Evolutionary conservation across 1,140 invertebrate species (phyloP).

Genomic region (Coptotermes formosanus): DNA sequence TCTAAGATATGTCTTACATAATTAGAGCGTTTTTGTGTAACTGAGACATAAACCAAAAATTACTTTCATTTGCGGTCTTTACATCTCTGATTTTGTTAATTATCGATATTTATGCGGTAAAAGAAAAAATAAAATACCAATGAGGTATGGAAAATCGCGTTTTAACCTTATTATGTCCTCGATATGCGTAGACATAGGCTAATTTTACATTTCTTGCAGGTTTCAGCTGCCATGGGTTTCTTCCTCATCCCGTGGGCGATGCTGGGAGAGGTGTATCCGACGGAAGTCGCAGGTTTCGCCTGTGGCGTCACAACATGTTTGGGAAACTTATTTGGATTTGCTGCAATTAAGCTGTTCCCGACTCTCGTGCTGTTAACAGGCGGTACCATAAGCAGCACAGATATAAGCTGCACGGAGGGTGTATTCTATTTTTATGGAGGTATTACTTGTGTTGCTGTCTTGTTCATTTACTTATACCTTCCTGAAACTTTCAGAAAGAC

Average conservation of each 20-base stretch:
- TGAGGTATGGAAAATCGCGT: too few relatives aligned
- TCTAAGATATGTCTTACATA: too few relatives aligned
- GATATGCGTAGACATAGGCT: too few relatives aligned
- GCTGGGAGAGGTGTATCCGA: neutral
- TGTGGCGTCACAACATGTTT: neutral
- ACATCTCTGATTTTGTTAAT: too few relatives aligned
- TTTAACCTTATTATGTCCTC: too few relatives aligned
- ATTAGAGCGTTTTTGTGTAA: too few relatives aligned
- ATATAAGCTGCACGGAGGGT: neutral
- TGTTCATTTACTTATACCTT: neutral
- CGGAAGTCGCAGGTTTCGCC: neutral
- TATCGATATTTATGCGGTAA: too few relatives aligned
- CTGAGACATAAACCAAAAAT: too few relatives aligned
- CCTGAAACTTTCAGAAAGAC: neutral
- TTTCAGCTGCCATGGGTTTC: neutral
- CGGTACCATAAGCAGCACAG: neutral
- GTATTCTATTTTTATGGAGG: neutral
- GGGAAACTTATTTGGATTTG: neutral
- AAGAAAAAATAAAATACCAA: too few relatives aligned
- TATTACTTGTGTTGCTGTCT: neutral
- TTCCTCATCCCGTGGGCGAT: neutral
- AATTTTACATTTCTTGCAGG: neutral
- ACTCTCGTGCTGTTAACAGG: neutral
- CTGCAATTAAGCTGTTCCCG: neutral
- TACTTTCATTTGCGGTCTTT: too few relatives aligned